Evolutionary conservation across 1,140 invertebrate genomes (phyloP).

Genomic region (Caenorhabditis remanei): DNA sequence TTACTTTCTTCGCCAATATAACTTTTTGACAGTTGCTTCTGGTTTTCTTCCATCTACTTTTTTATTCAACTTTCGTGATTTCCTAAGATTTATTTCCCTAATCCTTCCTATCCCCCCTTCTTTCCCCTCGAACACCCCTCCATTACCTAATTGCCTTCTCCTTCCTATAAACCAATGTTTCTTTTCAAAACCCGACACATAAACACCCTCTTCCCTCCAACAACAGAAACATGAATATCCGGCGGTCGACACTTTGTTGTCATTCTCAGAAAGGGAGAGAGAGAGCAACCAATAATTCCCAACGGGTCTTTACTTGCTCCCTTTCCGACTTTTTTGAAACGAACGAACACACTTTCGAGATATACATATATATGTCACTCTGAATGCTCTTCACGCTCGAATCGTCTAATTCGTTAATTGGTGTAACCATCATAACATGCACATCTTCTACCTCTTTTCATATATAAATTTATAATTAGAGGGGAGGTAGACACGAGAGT

Average conservation of each 20-base stretch:
- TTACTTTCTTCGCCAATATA: too few species aligned
- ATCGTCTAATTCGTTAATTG: conserved; percentile 42
- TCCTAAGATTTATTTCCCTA: too few species aligned
- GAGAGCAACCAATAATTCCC: conserved; percentile 35
- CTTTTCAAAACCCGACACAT: conserved; percentile 21
- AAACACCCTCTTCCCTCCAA: background rate
- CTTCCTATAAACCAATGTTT: background rate
- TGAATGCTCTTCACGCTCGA: conserved; percentile 44
- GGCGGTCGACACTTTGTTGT: conserved; percentile 25
- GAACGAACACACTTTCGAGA: conserved; percentile 6
- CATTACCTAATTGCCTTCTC: conserved; percentile 12
- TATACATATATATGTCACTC: background rate
- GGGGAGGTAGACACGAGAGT: conserved; percentile 25
- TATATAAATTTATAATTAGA: conserved; percentile 31
- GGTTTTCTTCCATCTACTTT: too few species aligned
- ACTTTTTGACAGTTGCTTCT: too few species aligned
- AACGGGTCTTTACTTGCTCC: conserved; percentile 5
- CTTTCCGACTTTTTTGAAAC: background rate
- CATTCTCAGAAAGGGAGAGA: background rate
- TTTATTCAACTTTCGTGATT: too few species aligned
- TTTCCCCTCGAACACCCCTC: background rate
- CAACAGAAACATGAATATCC: conserved; percentile 37
- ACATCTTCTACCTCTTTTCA: conserved; percentile 30
- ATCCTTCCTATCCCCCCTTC: background rate
- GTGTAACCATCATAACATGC: conserved; percentile 17